These are phyloP conservation scores for Mactra quadrangularis DNA, from an alignment of 1,140 invertebrate genomes.

Conservation along the genomic window DNA sequence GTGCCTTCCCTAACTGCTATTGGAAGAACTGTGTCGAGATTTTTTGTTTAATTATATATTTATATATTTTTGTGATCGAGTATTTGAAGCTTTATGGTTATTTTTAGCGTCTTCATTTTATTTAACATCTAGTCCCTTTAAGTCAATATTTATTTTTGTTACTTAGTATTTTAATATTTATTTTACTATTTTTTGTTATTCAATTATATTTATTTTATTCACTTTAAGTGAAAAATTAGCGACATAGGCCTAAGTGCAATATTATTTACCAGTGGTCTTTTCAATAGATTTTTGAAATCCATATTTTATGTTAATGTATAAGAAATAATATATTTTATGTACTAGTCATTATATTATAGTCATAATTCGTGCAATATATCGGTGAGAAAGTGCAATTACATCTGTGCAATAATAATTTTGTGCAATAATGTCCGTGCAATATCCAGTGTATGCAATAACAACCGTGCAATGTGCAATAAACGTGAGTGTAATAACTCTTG, in stretches of 20 bases:
- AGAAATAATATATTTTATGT: constrained; percentile 13
- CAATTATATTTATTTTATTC: neutral
- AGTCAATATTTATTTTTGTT: constrained; percentile 8
- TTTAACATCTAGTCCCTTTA: neutral
- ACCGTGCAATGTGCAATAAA: constrained; percentile 42
- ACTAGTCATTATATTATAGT: constrained; percentile 23
- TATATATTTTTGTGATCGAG: neutral
- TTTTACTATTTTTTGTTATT: constrained; percentile 27
- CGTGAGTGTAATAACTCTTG: too few species aligned
- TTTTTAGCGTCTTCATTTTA: too few species aligned
- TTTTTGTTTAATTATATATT: too few species aligned
- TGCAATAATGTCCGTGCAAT: constrained; percentile 40
- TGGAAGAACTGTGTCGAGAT: too few species aligned
- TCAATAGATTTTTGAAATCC: constrained; percentile 12
- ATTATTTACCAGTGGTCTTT: constrained; percentile 7
- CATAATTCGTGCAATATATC: constrained; percentile 38
- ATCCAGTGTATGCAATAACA: constrained; percentile 41
- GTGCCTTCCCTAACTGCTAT: too few species aligned
- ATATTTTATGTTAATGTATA: constrained; percentile 19
- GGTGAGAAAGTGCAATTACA: neutral
- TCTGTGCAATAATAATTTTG: neutral
- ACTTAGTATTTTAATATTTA: constrained; percentile 23
- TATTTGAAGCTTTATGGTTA: too few species aligned
- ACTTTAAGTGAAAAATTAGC: constrained; percentile 27
- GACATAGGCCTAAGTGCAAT: constrained; percentile 8